These are phyloP conservation scores for Ptilodon capucinus DNA, from an alignment of 2,888 invertebrate species.

Conservation along the genomic window DNA sequence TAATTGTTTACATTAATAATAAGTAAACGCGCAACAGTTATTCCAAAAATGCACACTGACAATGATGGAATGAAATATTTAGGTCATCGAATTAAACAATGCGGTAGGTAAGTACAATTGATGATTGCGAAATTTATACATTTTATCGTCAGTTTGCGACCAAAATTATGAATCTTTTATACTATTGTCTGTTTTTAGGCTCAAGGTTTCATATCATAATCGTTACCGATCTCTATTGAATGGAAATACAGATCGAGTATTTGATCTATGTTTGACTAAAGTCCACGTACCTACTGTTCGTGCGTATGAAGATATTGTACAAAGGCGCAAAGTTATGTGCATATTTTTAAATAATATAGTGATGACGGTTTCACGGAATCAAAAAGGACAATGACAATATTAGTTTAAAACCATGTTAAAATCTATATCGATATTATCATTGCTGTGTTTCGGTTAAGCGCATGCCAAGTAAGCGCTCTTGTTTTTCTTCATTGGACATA, in stretches of 20 bases:
- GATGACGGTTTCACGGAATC: no score
- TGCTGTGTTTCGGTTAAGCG: no score
- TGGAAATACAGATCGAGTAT: not conserved
- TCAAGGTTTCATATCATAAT: slow-evolving; percentile 13
- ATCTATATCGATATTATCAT: no score
- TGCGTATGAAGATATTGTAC: not conserved
- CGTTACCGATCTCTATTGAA: not conserved
- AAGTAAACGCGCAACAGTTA: not conserved
- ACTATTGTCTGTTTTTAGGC: slow-evolving; percentile 2
- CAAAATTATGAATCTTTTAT: slow-evolving; percentile 26
- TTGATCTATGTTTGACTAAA: not conserved
- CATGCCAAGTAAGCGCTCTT: no score
- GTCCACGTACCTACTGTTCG: not conserved
- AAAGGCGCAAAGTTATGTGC: not conserved
- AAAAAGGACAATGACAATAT: no score
- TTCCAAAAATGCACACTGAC: not conserved
- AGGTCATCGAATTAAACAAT: slow-evolving; percentile 27
- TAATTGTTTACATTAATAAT: not conserved
- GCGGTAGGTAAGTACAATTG: slow-evolving; percentile 14
- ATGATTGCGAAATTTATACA: slow-evolving; percentile 15
- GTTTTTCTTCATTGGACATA: no score
- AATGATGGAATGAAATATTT: slow-evolving; percentile 6
- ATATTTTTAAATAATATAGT: not conserved
- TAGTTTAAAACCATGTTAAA: no score
- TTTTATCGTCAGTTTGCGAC: slow-evolving; percentile 17